Conservation (phyloP, 2,888 invertebrate species). For the Deladenus siricidicola region DNA sequence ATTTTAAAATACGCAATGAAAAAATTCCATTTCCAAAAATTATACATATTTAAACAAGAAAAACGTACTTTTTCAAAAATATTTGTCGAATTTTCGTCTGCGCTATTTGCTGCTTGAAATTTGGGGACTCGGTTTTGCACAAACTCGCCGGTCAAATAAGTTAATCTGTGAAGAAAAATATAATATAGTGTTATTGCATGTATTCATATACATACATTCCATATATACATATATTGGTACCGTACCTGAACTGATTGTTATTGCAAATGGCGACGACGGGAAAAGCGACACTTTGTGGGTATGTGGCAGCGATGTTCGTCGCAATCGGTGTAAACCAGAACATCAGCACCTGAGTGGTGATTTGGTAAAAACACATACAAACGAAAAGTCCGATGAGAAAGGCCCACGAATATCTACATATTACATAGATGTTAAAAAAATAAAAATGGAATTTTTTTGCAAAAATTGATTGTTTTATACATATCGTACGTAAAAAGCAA, state of each 20-base stretch:
- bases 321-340: slow-evolving; percentile 27
- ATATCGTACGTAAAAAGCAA: too few species aligned
- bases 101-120: slow-evolving; percentile 15
- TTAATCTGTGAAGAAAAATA: slow-evolving; percentile 32
- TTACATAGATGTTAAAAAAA: background rate
- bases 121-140: slow-evolving; percentile 38
- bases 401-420: slow-evolving; percentile 32
- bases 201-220: too few species aligned
- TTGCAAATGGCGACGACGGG: slow-evolving; percentile 51
- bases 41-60: background rate
- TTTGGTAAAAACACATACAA: slow-evolving; percentile 41
- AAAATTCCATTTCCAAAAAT: background rate
- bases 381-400: slow-evolving; percentile 35
- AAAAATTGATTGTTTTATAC: too few species aligned
- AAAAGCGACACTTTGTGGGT: slow-evolving; percentile 43
- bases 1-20: too few species aligned
- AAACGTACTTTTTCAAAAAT: slow-evolving; percentile 26
- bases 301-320: slow-evolving; percentile 50
- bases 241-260: slow-evolving; percentile 49
- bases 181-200: too few species aligned
- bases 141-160: slow-evolving; percentile 44
- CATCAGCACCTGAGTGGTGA: slow-evolving; percentile 33
- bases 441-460: background rate
- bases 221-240: too few species aligned
- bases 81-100: slow-evolving; percentile 29